Conservation (phyloP, 2,888 invertebrate genomes). For the Clitarchus hookeri region DNA sequence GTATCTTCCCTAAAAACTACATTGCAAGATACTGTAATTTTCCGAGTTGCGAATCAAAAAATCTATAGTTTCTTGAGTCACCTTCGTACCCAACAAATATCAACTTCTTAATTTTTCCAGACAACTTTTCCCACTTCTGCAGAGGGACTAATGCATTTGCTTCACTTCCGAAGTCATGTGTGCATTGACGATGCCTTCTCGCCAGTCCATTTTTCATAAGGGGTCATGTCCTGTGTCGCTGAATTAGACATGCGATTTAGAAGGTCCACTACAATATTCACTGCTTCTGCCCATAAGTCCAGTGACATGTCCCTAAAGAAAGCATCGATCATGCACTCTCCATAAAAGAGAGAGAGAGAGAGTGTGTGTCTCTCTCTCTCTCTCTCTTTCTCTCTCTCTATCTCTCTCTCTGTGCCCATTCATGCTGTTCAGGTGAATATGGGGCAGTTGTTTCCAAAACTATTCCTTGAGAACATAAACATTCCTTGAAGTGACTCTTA, state of each 20-base stretch:
- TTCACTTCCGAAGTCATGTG: not conserved
- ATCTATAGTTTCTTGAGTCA: not conserved
- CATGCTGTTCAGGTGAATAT: no score
- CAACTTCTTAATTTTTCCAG: not conserved
- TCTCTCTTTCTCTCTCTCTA: not conserved
- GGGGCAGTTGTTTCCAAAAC: not conserved
- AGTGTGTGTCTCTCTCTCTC: no score
- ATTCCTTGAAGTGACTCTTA: not conserved
- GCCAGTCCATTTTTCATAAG: slow-evolving; percentile 2
- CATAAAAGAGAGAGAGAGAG: no score
- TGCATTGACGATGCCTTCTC: not conserved
- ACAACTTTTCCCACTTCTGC: not conserved
- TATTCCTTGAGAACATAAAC: not conserved
- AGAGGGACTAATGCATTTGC: not conserved
- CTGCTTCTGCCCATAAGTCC: not conserved
- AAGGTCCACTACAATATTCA: not conserved
- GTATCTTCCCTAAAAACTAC: no score
- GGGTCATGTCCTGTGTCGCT: not conserved
- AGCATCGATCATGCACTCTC: not conserved
- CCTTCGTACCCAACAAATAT: not conserved
- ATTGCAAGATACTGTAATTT: no score
- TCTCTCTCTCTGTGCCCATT: not conserved
- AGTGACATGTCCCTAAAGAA: not conserved
- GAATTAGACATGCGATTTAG: not conserved
- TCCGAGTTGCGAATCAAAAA: no score